Evolutionary conservation across 2,113 vertebrate species (phyloP), one percentile per base, ranked within the genome.

Genomic region (Paratilapia polleni): DNA sequence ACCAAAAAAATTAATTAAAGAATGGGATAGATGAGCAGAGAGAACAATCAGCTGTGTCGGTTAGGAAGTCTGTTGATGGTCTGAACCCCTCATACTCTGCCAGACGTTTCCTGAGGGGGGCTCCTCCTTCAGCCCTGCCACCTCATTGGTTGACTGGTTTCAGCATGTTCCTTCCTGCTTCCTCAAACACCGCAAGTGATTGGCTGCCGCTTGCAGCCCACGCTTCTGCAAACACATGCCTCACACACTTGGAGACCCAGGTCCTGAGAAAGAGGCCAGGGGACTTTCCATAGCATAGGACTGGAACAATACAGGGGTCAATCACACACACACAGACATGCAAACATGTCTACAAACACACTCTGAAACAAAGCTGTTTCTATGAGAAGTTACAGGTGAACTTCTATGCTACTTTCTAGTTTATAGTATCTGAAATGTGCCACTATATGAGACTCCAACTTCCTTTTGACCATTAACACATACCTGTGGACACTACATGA

Each of bases 131-230:
- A 70, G 52, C 26, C 61, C 6, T 0, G 20, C 17, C 70, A 36
- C 81, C 79, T 87, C 79, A 94, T 94, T 94, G 94, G 94, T 52
- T 3, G 19, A 64, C 36, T 1, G 10, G 59, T 74, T 73, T 54
- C 31, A n/a, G n/a, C 34, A 11, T 60, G 68, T 90, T 88, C 82
- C 92, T 95, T 95, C 92, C 94, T 94, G 90, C 86, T 93, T 94
- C 83, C 89, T 86, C 58, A 34, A 15, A 80, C 31, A 38, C 60
- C 7, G 41, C 1, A 14, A n/a, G 13, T 8, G 61, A 92, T 92
- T 91, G 90, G 89, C 60, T 62, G 52, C 20, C 8, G 3, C 68
- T 56, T 43, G 14, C 64, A 85, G 83, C 57, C 63, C 64, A 76
- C 82, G 83, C 57, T n/a, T 36, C 26, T 38, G 82, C 78, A 82